These are phyloP conservation scores for Phoxinus phoxinus DNA, from an alignment of 2,113 vertebrate species.

Conservation along the genomic window DNA sequence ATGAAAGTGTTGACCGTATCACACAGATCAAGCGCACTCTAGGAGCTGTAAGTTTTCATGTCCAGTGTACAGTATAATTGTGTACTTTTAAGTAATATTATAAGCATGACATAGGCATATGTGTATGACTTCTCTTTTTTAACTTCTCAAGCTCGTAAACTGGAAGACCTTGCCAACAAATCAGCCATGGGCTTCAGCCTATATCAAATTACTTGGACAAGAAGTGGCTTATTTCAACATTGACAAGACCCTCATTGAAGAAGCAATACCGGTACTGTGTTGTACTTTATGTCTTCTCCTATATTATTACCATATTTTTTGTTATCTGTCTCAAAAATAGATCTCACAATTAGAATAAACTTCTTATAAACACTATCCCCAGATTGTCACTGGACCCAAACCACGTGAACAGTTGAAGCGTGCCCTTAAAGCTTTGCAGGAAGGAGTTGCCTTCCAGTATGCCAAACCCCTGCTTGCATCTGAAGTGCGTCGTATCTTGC, in stretches of 20 bases:
- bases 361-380: conserved; percentile 5
- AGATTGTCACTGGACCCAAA: conserved; percentile 61
- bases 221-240: conserved; percentile 77
- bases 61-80: background rate
- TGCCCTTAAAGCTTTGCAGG: conserved; percentile 57
- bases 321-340: background rate
- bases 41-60: conserved; percentile 72
- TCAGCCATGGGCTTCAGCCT: conserved; percentile 72
- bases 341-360: background rate
- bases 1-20: conserved; percentile 71
- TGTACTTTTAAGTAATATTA: background rate
- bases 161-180: conserved; percentile 73
- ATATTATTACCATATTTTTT: background rate
- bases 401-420: conserved; percentile 49
- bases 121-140: conserved; percentile 66
- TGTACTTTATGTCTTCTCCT: background rate
- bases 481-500: conserved; percentile 75
- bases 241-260: conserved; percentile 74
- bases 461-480: conserved; percentile 72
- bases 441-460: conserved; percentile 62
- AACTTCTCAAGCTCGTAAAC: conserved; percentile 70
- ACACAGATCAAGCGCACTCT: conserved; percentile 79
- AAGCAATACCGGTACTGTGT: conserved; percentile 72
- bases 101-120: conserved; percentile 47
- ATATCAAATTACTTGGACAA: conserved; percentile 81